These are phyloP conservation scores for Styela plicata DNA, from an alignment of 23 tunicate genomes.

Conservation along the genomic window DNA sequence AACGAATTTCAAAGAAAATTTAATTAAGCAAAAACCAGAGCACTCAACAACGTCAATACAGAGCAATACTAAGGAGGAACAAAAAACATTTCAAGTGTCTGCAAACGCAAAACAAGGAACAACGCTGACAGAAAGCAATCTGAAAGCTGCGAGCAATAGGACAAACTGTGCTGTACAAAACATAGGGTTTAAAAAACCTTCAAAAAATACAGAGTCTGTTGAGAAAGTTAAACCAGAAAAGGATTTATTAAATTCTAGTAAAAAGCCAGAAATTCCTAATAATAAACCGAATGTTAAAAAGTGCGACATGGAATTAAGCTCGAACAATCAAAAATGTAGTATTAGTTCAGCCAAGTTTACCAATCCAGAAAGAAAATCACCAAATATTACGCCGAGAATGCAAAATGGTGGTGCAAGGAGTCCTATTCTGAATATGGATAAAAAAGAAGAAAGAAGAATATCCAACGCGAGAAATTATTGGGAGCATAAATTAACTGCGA, in stretches of 20 bases:
- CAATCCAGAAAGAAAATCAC: not conserved
- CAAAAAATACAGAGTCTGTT: not conserved
- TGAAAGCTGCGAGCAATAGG: not conserved
- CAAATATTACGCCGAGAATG: not conserved
- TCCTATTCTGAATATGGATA: not conserved
- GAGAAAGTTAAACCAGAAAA: not conserved
- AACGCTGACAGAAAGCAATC: not conserved
- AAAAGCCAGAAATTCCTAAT: not conserved
- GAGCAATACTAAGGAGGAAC: not conserved
- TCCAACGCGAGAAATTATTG: not conserved
- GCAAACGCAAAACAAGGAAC: no score
- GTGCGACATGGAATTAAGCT: not conserved
- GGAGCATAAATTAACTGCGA: slow-evolving; percentile 6
- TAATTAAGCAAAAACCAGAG: not conserved
- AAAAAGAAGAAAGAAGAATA: not conserved
- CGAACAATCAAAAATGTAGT: not conserved
- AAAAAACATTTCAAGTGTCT: no score
- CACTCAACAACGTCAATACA: not conserved
- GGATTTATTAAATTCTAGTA: no score
- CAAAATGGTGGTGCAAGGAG: not conserved
- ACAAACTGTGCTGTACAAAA: not conserved
- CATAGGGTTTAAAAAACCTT: no score
- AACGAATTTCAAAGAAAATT: not conserved
- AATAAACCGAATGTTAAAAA: no score
- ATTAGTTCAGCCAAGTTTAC: not conserved